Evolutionary conservation across 2,888 invertebrate species (phyloP).

Genomic region (Nemurella pictetii): DNA sequence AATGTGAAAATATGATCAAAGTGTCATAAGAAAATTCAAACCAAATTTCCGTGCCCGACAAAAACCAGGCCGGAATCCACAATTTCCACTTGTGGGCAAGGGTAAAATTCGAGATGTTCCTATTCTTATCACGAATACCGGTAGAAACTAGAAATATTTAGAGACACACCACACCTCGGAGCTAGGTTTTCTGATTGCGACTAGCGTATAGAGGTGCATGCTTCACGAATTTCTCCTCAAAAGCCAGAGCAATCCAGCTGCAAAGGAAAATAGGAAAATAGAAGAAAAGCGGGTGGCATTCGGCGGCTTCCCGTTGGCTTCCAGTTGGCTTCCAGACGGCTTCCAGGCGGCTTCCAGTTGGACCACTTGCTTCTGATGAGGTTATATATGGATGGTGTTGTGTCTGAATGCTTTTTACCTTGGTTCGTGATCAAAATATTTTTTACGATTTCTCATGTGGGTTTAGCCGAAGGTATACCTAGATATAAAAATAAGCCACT

Average conservation of each 20-base stretch:
- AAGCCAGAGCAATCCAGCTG: too few species aligned
- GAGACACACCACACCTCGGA: neutral
- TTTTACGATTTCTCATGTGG: slow-evolving; percentile 14
- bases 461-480: neutral
- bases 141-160: neutral
- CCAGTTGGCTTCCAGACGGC: neutral
- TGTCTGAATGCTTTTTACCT: slow-evolving; percentile 19
- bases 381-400: slow-evolving; percentile 25
- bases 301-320: too few species aligned
- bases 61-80: too few species aligned
- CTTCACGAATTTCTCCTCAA: too few species aligned
- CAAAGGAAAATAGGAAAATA: too few species aligned
- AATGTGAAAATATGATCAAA: too few species aligned
- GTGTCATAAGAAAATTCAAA: too few species aligned
- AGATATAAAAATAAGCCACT: slow-evolving; percentile 14
- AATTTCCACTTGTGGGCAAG: too few species aligned
- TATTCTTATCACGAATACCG: neutral
- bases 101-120: neutral
- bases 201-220: neutral
- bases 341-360: neutral
- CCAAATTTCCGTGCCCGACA: too few species aligned
- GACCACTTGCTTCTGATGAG: neutral
- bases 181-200: neutral
- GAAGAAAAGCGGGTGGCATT: too few species aligned
- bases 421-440: slow-evolving; percentile 32